Percentiles rank a stretch among this genome's conserved stretches.
Conservation (phyloP, 2,113 vertebrate genomes). For the Bubo bubo region DNA sequence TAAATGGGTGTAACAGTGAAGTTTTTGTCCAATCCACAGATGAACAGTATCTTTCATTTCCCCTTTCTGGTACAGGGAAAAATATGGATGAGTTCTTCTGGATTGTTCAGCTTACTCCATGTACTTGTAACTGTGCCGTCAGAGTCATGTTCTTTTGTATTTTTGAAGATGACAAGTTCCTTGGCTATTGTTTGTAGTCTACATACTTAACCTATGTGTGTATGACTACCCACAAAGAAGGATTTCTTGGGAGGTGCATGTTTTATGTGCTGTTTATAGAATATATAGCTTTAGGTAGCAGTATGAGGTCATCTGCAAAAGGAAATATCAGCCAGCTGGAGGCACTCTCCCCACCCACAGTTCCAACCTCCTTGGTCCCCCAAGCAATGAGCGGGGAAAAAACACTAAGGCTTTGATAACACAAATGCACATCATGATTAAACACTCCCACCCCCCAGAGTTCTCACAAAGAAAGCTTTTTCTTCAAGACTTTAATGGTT, state of each 20-base stretch:
- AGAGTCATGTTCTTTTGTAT: not conserved
- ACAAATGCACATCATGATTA: not conserved
- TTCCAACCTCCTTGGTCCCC: not conserved
- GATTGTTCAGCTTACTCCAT: not conserved
- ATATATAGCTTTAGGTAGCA: not conserved
- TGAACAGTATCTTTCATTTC: not conserved
- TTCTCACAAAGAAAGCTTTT: not conserved
- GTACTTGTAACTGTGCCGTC: not conserved
- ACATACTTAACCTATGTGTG: not conserved
- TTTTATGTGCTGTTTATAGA: not conserved
- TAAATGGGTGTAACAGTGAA: not conserved
- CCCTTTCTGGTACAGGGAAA: not conserved
- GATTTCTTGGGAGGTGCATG: not conserved
- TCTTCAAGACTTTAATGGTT: not conserved
- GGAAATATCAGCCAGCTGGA: not conserved
- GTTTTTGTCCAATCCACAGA: not conserved
- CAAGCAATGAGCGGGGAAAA: not conserved
- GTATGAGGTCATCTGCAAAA: not conserved
- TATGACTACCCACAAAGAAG: not conserved
- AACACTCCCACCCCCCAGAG: rapidly evolving
- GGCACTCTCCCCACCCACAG: not conserved
- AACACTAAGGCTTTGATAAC: not conserved
- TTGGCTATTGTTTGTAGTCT: not conserved
- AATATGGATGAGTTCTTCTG: not conserved
- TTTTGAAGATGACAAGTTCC: not conserved